Base-by-base conservation (phyloP, 2,113 vertebrate species). In the Pseudorasbora parva region DNA sequence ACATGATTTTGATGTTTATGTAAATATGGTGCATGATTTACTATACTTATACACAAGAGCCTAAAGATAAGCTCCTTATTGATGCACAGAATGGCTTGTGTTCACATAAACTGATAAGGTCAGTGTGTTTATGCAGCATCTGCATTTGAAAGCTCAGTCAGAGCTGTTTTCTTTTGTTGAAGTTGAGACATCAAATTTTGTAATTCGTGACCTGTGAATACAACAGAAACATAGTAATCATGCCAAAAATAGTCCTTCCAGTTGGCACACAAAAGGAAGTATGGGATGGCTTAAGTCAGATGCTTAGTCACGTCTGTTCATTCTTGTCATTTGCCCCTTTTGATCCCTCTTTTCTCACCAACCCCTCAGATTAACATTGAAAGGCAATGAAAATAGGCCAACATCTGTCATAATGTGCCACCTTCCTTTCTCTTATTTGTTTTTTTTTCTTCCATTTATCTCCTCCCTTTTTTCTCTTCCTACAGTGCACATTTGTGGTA, bases 301-400 rank as follows among this genome's bases (percentile, higher is more conserved):
- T 43, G 33, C 37, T 66, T 10, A 78, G 71, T 69, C 84, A 56
- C 74, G 21, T 80, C 81, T 69, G 43, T 72, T 68, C 15, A 30
- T 74, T 30, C 23, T 17, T 25, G 43, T 74, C 78, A 72, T 85
- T 78, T 71, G 76, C 10, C 72, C 69, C 47, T 47, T 73, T 17
- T 85, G 85, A 79, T 80, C 82, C 47, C 85, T 86, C 82, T 79
- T 79, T 83, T 86, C 72, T 82, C 80, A 69, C 87, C 86, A 85
- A 79, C 45, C 59, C 84, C 37, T 88, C 73, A 87, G 90, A 93
- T 93, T 92, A 91, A 86, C 69, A 8, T 60, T 66, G 51, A 84
- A 79, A 86, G 57, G 84, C 84, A 54, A 12, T n/a, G 86, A 90
- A 93, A 94, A 88, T 92, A 92, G 93, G 92, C 87, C 91, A 92